A percentile compares a stretch with the other conserved stretches of the same genome.
phyloP scores from a whole-genome alignment of 2,888 invertebrate species.

The Yponomeuta malinellus region DNA sequence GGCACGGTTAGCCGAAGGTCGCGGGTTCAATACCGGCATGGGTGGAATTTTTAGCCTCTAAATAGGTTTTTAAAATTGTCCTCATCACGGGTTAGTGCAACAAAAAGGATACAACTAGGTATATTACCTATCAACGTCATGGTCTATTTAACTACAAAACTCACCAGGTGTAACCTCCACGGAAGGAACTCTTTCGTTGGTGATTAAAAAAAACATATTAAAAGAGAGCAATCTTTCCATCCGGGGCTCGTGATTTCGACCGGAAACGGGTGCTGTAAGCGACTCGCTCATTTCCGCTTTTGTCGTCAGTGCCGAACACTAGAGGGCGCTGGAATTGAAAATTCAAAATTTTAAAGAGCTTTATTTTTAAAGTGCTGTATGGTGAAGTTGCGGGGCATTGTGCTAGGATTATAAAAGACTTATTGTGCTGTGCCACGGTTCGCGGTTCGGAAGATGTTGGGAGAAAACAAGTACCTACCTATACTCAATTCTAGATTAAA shows the following conservation, averaged over 20 bases:
- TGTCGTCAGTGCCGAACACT: slow-evolving; percentile 3
- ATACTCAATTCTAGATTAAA: too few relatives aligned
- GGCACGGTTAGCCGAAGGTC: too few relatives aligned
- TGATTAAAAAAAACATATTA: neutral
- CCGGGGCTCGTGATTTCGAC: slow-evolving; percentile 37
- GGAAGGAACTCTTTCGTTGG: neutral
- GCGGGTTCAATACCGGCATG: too few relatives aligned
- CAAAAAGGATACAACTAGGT: too few relatives aligned
- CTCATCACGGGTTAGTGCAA: too few relatives aligned
- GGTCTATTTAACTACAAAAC: neutral
- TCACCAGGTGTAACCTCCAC: neutral
- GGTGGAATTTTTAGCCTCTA: too few relatives aligned
- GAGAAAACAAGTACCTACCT: neutral
- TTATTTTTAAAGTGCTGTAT: slow-evolving; percentile 6
- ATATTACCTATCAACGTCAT: too few relatives aligned
- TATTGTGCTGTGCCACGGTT: neutral
- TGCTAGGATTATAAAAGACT: neutral
- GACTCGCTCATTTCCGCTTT: slow-evolving; percentile 34
- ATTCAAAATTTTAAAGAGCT: slow-evolving; percentile 12
- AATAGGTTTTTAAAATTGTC: too few relatives aligned
- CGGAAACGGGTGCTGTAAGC: slow-evolving; percentile 31
- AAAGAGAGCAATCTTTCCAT: slow-evolving; percentile 34
- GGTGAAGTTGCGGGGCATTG: slow-evolving; percentile 8
- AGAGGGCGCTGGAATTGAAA: slow-evolving; percentile 16
- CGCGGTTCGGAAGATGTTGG: neutral